Base-by-base conservation (phyloP, 2,113 vertebrate genomes). In the Oxyura jamaicensis region DNA sequence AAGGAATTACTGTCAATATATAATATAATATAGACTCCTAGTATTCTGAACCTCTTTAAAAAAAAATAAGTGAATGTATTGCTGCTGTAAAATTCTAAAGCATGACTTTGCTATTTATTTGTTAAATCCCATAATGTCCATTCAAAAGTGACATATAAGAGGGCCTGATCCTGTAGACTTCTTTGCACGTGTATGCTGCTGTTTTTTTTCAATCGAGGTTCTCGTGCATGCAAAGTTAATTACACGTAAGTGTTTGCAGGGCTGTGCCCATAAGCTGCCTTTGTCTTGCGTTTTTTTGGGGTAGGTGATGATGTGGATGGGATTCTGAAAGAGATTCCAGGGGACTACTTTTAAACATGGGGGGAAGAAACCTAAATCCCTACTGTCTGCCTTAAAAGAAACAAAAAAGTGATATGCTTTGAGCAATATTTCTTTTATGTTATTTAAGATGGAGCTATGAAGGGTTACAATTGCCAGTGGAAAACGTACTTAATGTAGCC, bases 281-380 rank as follows among this genome's bases (percentile, higher is more conserved):
- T 39, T 72, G 29, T 75, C 7, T 10, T 60, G 29, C 33, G 3
- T 5, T 86, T 41, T 77, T 88, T 14, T 16, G 26, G 6, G 3
- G 22, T 83, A 23, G 41, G 13, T 74, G 59, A 55, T 59, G 50
- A 35, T 46, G 31, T 59, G 15, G 11, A 25, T 2, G 1, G 46
- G 80, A 83, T 86, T 83, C 73, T 66, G n/a, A 66, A 41, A 67
- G 36, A n/a, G 1, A 1, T 53, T 67, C 77, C 46, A 46, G 14
- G 12, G n/a, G 5, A 15, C 50, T 88, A 18, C 33, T 71, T 92
- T 36, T 81, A 88, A 90, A 31, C 3, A 8, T 10, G 3, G 6
- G 28, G 1, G 0, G 3, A 31, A 6, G 48, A 69, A 23, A 0
- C 0, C 4, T 50, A 59, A 60, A 56, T 67, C 6, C 55, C 25